Conservation (phyloP, 2,113 vertebrate genomes). For the Pollachius pollachius region DNA sequence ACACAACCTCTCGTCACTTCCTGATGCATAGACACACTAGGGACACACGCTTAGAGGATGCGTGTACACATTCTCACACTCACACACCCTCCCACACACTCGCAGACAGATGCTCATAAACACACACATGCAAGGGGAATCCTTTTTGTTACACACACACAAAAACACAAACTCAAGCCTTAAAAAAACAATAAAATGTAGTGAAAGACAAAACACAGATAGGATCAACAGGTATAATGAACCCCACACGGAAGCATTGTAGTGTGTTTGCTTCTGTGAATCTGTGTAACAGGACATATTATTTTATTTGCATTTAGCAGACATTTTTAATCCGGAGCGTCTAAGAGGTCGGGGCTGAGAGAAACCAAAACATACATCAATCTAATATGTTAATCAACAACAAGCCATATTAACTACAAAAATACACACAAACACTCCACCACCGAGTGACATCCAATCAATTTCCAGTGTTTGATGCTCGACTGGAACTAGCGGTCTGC, state of each 20-base stretch:
- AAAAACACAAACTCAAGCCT: conserved; percentile 24
- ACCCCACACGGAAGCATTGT: conserved; percentile 8
- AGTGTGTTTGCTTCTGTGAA: no score
- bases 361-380: not conserved
- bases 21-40: conserved; percentile 12
- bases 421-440: conserved; percentile 17
- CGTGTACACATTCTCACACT: conserved; percentile 3
- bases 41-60: conserved; percentile 16
- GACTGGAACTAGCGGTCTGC: no score
- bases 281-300: no score
- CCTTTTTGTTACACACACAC: not conserved
- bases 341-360: no score
- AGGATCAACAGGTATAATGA: no score
- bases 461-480: conserved; percentile 25
- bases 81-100: conserved; percentile 41
- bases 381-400: no score
- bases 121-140: conserved; percentile 25
- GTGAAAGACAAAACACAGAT: no score
- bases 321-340: no score
- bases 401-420: not conserved
- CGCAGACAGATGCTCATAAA: conserved; percentile 54
- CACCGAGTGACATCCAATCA: conserved; percentile 7
- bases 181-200: conserved; percentile 4
- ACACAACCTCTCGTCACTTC: conserved; percentile 27
- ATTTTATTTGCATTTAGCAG: no score